Base-by-base conservation (phyloP, 2,113 vertebrate species). In the Sturnus vulgaris region DNA sequence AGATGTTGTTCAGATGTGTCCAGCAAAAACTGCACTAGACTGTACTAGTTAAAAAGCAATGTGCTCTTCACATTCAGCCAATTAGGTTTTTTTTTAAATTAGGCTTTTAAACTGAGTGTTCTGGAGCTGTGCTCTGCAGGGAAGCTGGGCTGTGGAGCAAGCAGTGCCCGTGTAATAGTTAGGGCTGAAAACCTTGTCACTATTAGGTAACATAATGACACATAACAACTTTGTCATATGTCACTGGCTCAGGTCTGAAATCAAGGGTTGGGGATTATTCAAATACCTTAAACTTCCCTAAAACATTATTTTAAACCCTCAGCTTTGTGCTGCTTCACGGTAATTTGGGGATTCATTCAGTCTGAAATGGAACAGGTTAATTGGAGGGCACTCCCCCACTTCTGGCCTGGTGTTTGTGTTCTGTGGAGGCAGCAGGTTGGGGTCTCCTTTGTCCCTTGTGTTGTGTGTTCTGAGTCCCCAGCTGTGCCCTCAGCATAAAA, bases 381-480 rank as follows among this genome's bases (percentile, higher is more conserved):
- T 37, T 33, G 37, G 42, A 53, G 53, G n/a, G 35, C 85, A 18
- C n/a, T 76, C n/a, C 12, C 5, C 0, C 37, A 5, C 0, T 11
- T 61, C 19, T 75, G 16, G 31, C 1, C 0, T 1, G 25, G 21
- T 69, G 5, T 70, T 44, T 47, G 23, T 71, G 56, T 65, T 49
- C 6, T 0, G 3, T 37, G 72, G 60, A 63, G 68, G 47, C 39
- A 28, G 0, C n/a, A 39, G 47, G 47, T 4, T n/a, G 60, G 37
- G 72, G 22, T 35, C 63, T 68, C 0, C 0, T 22, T 57, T 75
- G 76, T 79, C 19, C 52, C 75, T 25, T 1, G 37, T 25, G 3
- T 4, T 61, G 66, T 1, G 3, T 42, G 21, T 23, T 15, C 37
- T 1, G 56, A 20, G 35, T 71, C 46, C 49, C 47, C 15, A 2